Conservation (phyloP, 2,113 vertebrate species). For the Oreochromis niloticus region DNA sequence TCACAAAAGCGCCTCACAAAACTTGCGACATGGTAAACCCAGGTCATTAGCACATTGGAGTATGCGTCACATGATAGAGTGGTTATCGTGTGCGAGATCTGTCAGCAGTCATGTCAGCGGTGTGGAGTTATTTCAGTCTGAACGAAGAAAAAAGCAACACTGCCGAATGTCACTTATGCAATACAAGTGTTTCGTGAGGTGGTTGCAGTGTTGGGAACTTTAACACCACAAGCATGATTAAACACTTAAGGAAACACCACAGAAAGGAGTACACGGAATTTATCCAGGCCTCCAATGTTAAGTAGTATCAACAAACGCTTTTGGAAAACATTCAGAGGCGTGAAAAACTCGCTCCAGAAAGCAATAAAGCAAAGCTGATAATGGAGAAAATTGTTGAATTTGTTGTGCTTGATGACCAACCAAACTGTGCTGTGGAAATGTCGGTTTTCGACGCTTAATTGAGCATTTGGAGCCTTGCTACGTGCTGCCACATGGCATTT, state of each 20-base stretch:
- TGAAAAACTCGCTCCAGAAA: neutral
- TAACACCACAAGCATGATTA: neutral
- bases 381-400: neutral
- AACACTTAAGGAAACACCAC: neutral
- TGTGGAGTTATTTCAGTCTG: neutral
- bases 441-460: neutral
- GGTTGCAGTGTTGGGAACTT: neutral
- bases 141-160: neutral
- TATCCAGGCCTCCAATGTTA: neutral
- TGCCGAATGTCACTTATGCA: neutral
- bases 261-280: neutral
- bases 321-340: neutral
- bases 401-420: neutral
- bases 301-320: neutral
- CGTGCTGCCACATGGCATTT: neutral
- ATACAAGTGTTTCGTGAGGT: neutral
- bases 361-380: neutral
- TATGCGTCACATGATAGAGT: neutral
- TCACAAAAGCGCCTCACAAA: neutral
- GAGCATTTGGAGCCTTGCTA: neutral
- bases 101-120: neutral
- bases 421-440: neutral
- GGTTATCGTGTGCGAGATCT: fast-evolving
- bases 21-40: fast-evolving
- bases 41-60: neutral